Evolutionary conservation across 2,113 vertebrate species (phyloP).

Genomic region (Rana temporaria): DNA sequence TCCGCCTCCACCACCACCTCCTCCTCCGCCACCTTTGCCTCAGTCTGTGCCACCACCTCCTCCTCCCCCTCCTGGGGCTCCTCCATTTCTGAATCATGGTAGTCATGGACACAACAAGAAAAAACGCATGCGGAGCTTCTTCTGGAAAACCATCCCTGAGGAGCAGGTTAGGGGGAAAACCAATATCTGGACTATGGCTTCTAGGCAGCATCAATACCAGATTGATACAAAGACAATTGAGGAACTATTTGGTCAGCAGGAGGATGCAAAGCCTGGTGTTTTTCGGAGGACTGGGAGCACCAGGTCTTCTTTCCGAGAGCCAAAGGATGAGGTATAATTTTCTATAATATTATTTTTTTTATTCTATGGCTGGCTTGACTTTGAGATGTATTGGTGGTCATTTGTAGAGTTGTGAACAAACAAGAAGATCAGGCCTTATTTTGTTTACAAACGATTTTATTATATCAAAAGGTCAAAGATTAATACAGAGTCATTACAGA

Average conservation of each 20-base stretch:
- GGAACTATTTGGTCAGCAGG: constrained; percentile 95
- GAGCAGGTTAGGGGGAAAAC: constrained; percentile 93
- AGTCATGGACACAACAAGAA: constrained; percentile 78
- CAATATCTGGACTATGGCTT: constrained; percentile 95
- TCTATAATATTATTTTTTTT: background rate
- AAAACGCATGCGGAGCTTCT: constrained; percentile 91
- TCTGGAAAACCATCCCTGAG: constrained; percentile 97
- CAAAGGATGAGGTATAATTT: constrained; percentile 86
- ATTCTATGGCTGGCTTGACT: no score
- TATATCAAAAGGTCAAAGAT: no score
- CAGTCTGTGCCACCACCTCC: constrained; percentile 60
- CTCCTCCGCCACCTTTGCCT: constrained; percentile 16
- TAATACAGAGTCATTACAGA: no score
- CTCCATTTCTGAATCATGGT: constrained; percentile 63
- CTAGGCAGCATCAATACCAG: constrained; percentile 87
- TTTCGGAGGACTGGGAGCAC: constrained; percentile 66
- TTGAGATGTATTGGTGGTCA: no score
- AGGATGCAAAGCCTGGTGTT: constrained; percentile 68
- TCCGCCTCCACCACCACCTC: constrained; percentile 60
- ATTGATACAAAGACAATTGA: constrained; percentile 92
- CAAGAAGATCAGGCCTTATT: no score
- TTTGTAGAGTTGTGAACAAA: no score
- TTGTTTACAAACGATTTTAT: no score
- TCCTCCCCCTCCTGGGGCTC: constrained; percentile 61
- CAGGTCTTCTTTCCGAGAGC: constrained; percentile 83